Evolutionary conservation across 2,797 vertebrate species (phyloP), one percentile per base, ranked within the genome.

Genomic region (Danionella dracula): DNA sequence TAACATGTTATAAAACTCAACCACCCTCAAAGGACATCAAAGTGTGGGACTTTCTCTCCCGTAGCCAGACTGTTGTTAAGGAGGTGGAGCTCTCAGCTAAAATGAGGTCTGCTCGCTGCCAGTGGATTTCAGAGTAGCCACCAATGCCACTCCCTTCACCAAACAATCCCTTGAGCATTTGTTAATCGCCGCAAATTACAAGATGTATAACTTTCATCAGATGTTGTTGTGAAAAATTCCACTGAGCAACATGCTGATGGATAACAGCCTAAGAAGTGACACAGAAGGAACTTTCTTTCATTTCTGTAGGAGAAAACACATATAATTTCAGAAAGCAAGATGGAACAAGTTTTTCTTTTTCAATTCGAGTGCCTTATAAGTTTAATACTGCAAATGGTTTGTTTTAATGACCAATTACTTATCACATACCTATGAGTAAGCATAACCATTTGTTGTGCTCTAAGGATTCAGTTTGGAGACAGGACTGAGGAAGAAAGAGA

Each of bases 41-140:
- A 57, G 60, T 67, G 45, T 80, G 76, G 70, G 73, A 81, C 78
- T 78, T 77, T 78, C 76, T 72, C 66, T 83, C 71, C 80, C 73
- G 82, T 86, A 73, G 42, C 62, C 67, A 51, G 49, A 31, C 67
- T 73, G 48, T 84, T 71, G 87, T 86, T 88, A 86, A 16, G 64
- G 12, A 70, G 69, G 59, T 71, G 76, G 74, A 74, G 61, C 57
- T 41, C 64, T 46, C 66, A 54, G 74, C 68, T 75, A 75, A 68
- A 81, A 85, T 77, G 73, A 86, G 62, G 76, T 82, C 48, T 70
- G 53, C 56, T 57, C 7, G 42, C 44, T 57, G 53, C 64, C 64
- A 57, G 44, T 46, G 64, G 63, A 73, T 73, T 73, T 70, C 3
- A 65, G 62, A 70, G 48, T 61, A 70, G 74, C 70, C 51, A 48